Conservation (phyloP, 2,113 vertebrate genomes). For the Pomatorhinus ruficollis region DNA sequence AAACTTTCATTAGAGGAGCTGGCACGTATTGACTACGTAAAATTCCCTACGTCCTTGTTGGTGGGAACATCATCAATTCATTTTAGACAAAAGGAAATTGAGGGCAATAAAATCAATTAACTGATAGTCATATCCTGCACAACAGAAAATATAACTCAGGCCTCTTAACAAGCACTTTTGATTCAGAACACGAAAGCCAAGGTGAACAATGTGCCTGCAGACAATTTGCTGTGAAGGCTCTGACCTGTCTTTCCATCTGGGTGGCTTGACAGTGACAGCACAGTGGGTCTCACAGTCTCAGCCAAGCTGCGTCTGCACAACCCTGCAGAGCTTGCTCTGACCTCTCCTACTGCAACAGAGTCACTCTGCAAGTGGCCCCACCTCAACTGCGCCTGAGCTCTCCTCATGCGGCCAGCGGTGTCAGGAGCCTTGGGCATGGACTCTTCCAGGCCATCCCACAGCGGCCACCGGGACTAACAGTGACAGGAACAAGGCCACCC, state of each 20-base stretch:
- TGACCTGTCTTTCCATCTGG: not conserved
- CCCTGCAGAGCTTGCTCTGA: not conserved
- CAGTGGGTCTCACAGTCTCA: not conserved
- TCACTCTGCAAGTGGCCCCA: fast-evolving
- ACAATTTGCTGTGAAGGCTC: not conserved
- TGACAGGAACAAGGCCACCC: not conserved
- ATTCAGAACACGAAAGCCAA: not conserved
- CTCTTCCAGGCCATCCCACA: not conserved
- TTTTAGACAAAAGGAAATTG: not conserved
- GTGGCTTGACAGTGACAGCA: not conserved
- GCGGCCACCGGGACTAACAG: not conserved
- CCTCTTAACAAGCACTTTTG: not conserved
- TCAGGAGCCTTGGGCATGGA: not conserved
- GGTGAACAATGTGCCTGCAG: not conserved
- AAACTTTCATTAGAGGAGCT: not conserved
- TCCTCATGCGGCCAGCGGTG: fast-evolving
- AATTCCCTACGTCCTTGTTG: not conserved
- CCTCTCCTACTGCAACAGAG: not conserved
- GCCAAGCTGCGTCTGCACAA: not conserved
- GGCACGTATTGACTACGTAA: not conserved
- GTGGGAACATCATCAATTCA: not conserved
- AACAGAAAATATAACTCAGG: not conserved
- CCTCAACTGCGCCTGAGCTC: not conserved
- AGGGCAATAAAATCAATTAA: not conserved
- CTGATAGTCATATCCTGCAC: not conserved